These are phyloP conservation scores for Orchestia grillus DNA, from an alignment of 1,140 invertebrate genomes.

Conservation along the genomic window DNA sequence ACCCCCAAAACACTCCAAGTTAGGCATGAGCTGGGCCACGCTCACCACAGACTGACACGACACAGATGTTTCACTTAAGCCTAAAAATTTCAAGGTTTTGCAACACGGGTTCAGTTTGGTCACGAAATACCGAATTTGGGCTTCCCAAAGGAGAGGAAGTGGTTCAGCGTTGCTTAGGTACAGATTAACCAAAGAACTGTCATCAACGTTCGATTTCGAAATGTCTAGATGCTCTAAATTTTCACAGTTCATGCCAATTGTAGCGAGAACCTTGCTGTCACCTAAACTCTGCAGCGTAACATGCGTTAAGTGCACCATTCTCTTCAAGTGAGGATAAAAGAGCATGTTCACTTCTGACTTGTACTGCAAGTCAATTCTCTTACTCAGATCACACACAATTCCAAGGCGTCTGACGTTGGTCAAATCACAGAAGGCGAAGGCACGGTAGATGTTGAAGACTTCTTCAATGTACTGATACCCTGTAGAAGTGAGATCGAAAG, in stretches of 20 bases:
- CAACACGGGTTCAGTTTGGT: conserved; percentile 20
- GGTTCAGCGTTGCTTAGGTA: conserved; percentile 27
- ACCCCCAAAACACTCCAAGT: conserved; percentile 15
- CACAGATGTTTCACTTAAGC: not conserved
- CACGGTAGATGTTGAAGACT: conserved; percentile 51
- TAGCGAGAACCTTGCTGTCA: not conserved
- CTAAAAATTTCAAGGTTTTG: not conserved
- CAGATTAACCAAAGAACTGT: not conserved
- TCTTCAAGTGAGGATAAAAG: not conserved
- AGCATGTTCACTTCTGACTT: not conserved
- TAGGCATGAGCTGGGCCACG: not conserved
- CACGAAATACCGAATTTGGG: not conserved
- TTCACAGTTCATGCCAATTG: not conserved
- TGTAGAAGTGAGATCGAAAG: not conserved
- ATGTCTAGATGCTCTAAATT: conserved; percentile 15
- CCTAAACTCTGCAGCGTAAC: conserved; percentile 5
- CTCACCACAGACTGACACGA: not conserved
- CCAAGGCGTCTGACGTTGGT: conserved; percentile 19
- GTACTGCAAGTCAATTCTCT: not conserved
- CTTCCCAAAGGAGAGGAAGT: not conserved
- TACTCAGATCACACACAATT: not conserved
- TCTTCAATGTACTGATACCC: conserved; percentile 51
- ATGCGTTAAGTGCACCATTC: not conserved
- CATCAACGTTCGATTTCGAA: not conserved
- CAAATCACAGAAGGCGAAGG: not conserved